phyloP scores from a whole-genome alignment of 1,140 invertebrate species.

The Danaus plexippus region DNA sequence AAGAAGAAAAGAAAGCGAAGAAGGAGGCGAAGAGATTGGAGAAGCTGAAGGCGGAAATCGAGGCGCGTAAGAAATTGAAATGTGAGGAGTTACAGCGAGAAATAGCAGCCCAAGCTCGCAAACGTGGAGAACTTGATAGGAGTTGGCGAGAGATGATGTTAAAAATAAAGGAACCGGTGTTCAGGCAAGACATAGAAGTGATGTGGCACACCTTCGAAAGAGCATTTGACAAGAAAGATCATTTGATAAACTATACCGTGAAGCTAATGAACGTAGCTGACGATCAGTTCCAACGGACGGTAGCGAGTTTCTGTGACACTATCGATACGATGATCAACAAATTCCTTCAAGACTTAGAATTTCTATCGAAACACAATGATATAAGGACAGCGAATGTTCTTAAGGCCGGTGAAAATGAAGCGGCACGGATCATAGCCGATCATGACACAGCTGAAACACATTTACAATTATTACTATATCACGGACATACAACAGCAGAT shows the following conservation, averaged over 20 bases:
- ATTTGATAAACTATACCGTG: conserved; percentile 43
- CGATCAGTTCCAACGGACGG: conserved; percentile 57
- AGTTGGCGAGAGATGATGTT: conserved; percentile 53
- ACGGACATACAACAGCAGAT: conserved; percentile 53
- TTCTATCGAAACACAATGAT: conserved; percentile 44
- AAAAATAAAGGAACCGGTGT: conserved; percentile 59
- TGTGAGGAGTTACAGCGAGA: conserved; percentile 46
- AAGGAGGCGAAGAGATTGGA: conserved; percentile 52
- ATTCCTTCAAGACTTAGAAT: conserved; percentile 52
- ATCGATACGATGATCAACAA: conserved; percentile 61
- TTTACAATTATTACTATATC: conserved; percentile 51
- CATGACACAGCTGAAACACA: conserved; percentile 58
- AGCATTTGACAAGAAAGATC: conserved; percentile 53
- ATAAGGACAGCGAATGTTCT: conserved; percentile 39
- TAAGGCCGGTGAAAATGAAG: conserved; percentile 40
- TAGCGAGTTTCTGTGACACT: conserved; percentile 56
- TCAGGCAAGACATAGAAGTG: conserved; percentile 56
- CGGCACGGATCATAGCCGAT: conserved; percentile 35
- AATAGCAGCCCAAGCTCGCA: conserved; percentile 40
- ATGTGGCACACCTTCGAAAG: conserved; percentile 62
- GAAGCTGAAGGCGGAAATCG: conserved; percentile 41
- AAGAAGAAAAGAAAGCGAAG: conserved; percentile 51
- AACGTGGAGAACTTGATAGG: conserved; percentile 41
- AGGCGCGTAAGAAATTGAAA: conserved; percentile 41
- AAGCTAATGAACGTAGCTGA: conserved; percentile 50